Evolutionary conservation across 1,140 invertebrate genomes (phyloP), one percentile per base, ranked within the genome.

Genomic region (Drosophila ogumai): DNA sequence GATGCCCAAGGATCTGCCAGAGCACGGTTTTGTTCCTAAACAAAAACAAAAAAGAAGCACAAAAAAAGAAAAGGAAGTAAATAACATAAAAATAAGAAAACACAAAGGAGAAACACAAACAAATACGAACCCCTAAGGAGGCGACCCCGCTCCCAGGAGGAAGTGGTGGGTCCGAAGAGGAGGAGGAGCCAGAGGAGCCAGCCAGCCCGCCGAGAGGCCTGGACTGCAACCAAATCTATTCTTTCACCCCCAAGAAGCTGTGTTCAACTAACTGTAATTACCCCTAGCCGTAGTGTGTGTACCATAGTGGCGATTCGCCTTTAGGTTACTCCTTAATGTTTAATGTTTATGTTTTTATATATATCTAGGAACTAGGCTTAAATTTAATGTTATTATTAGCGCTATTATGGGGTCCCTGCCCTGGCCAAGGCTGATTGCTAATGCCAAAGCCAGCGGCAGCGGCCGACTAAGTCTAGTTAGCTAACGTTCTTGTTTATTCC

Each of bases 1-100:
- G 25, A 43, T 12, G n/a, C 17, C n/a, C 9, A 9, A 36, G 38
- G 49, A 54, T 65, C 38, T 1, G 28, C 17, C 75, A 90, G 91
- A 91, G 91, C 92, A 92, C 90, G 82, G 90, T 92, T 82, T 79
- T 90, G 88, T 92, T 92, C 84, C 91, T 92, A 78, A 56, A 60
- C 56, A 61, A 32, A 56, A 34, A 58, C 7, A 28, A 32, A 25
- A 12, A 15, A 41, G 34, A 1, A 15, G 22, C 22, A 22, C 4
- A 61, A 7, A 43, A 3, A 28, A 41, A 28, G 10, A 47, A 5
- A 28, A 15, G 12, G n/a, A 61, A 49, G 15, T 19, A 36, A 3
- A 25, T 9, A 22, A 22, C 34, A 8, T 22, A 5, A 36, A 12
- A 8, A 47, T 10, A 54, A 38, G 12, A 44, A 6, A 13, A 49